Evolutionary conservation across 2,888 invertebrate genomes (phyloP).

Genomic region (Andrena trimmerana): DNA sequence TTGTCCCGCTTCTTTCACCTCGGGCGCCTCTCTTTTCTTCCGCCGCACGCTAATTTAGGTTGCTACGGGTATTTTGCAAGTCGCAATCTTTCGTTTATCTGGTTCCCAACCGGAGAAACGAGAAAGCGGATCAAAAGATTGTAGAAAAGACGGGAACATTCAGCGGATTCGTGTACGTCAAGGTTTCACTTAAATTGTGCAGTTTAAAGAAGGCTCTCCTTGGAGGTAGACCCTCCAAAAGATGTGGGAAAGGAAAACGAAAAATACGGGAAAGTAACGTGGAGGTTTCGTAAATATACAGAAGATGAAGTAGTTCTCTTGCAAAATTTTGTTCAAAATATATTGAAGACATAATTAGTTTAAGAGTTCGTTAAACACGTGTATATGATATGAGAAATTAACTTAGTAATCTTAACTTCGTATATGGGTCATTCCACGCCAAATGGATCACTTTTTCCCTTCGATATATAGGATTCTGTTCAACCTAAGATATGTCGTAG

Average conservation of each 20-base stretch:
- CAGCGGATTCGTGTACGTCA: background rate
- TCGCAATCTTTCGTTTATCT: conserved; percentile 25
- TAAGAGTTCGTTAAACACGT: too few species aligned
- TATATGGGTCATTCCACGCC: too few species aligned
- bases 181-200: background rate
- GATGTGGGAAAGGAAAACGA: background rate
- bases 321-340: too few species aligned
- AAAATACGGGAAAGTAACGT: background rate
- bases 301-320: too few species aligned
- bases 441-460: too few species aligned
- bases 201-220: background rate
- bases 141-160: background rate
- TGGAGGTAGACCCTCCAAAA: background rate
- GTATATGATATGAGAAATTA: too few species aligned
- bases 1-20: conserved; percentile 54
- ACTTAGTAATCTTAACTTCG: too few species aligned
- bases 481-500: too few species aligned
- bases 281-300: background rate
- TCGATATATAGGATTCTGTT: too few species aligned
- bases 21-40: background rate
- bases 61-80: conserved; percentile 47
- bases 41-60: conserved; percentile 63
- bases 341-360: too few species aligned
- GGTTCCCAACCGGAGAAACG: background rate
- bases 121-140: conserved; percentile 16